These are phyloP conservation scores for Drosophila buzzatii DNA, from an alignment of 2,888 invertebrate species.

Conservation along the genomic window DNA sequence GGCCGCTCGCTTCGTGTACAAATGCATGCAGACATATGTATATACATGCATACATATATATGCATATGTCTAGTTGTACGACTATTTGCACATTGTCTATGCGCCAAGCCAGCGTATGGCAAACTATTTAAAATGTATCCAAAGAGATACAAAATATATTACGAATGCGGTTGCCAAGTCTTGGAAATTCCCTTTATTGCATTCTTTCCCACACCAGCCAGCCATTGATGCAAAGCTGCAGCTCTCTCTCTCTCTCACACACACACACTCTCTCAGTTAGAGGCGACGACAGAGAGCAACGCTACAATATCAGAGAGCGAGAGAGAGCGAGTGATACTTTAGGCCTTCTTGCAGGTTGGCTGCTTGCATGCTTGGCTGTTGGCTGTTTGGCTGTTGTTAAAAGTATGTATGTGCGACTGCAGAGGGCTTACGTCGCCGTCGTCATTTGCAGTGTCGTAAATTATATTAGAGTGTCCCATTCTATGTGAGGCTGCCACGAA, in stretches of 20 bases:
- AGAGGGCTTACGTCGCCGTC: constrained; percentile 63
- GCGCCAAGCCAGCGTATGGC: constrained; percentile 74
- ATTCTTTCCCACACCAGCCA: constrained; percentile 74
- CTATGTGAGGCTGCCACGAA: constrained; percentile 49
- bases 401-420: constrained; percentile 52
- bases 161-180: constrained; percentile 74
- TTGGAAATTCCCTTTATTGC: constrained; percentile 82
- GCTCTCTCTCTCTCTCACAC: constrained; percentile 2
- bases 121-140: constrained; percentile 75
- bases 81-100: constrained; percentile 60
- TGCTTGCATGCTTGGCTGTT: neutral
- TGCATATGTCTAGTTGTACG: constrained; percentile 16
- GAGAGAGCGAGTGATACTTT: constrained; percentile 58
- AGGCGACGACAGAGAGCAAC: constrained; percentile 12
- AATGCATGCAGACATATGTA: constrained; percentile 8
- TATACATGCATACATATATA: neutral
- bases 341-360: constrained; percentile 67
- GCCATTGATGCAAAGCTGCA: constrained; percentile 13
- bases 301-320: constrained; percentile 36
- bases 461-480: constrained; percentile 75
- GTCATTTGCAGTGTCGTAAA: constrained; percentile 79
- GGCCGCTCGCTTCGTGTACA: constrained; percentile 52
- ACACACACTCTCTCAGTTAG: neutral
- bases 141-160: constrained; percentile 77
- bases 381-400: constrained; percentile 5